These are phyloP conservation scores for Melanocharis versteri DNA, from an alignment of 2,113 vertebrate species.

Conservation along the genomic window DNA sequence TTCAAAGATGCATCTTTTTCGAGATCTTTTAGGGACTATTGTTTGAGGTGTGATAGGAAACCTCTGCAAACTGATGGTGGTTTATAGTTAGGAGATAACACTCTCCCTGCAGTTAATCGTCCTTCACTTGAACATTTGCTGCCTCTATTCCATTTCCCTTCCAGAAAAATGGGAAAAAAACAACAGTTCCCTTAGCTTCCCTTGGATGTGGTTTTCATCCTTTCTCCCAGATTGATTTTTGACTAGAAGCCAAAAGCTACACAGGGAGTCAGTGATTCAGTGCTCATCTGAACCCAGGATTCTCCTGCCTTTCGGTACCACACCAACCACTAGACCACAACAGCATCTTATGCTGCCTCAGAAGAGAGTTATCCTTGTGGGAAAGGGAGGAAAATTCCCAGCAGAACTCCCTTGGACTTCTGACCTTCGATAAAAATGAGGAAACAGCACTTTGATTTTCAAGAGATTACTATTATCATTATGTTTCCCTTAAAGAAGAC, in stretches of 20 bases:
- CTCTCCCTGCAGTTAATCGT: not conserved
- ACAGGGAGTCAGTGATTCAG: not conserved
- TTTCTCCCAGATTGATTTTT: conserved; percentile 43
- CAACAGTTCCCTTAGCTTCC: not conserved
- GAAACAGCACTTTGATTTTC: conserved; percentile 44
- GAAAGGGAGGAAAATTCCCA: conserved; percentile 64
- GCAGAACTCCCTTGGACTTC: conserved; percentile 57
- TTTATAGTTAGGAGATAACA: not conserved
- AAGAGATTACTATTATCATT: conserved; percentile 21
- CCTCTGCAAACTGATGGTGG: not conserved
- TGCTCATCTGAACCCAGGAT: conserved; percentile 17
- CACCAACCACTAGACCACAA: not conserved
- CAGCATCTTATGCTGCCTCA: not conserved
- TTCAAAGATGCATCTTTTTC: not conserved
- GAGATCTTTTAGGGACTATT: not conserved
- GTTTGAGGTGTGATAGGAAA: not conserved
- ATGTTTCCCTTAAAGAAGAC: conserved; percentile 21
- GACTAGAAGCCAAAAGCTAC: conserved; percentile 25
- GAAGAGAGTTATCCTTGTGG: conserved; percentile 13
- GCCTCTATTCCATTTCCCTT: not conserved
- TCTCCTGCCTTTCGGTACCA: not conserved
- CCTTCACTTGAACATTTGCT: not conserved
- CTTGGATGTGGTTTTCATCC: not conserved
- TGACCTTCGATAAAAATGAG: conserved; percentile 52
- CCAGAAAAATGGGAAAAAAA: not conserved